These are phyloP conservation scores for Choloepus didactylus DNA, from an alignment of 2,797 vertebrate genomes.

Conservation along the genomic window DNA sequence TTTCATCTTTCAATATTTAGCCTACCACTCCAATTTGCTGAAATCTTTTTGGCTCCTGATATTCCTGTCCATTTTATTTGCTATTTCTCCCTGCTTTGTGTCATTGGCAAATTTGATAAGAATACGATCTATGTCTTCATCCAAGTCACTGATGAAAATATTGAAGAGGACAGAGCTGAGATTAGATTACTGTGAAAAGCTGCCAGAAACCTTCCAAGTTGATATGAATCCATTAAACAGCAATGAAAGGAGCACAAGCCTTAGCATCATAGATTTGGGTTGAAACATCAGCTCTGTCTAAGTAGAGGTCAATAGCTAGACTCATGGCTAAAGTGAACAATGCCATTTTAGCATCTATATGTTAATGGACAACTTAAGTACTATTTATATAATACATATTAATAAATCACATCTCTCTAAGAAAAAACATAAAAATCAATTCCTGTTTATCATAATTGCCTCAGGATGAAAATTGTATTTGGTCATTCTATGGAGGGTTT, in stretches of 20 bases:
- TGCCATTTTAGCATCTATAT: background rate
- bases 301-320: conserved; percentile 2
- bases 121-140: conserved; percentile 65
- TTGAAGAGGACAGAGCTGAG: conserved; percentile 60
- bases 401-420: background rate
- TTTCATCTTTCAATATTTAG: conserved; percentile 45
- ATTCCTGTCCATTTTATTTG: conserved; percentile 38
- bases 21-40: conserved; percentile 32
- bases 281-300: conserved; percentile 20
- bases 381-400: background rate
- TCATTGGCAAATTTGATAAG: conserved; percentile 74
- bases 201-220: conserved; percentile 65
- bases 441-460: background rate
- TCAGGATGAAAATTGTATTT: background rate
- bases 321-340: background rate
- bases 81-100: conserved; percentile 62
- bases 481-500: background rate
- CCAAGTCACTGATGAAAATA: conserved; percentile 73
- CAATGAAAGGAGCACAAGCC: background rate
- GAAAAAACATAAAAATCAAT: conserved; percentile 22
- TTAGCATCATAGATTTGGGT: conserved; percentile 12
- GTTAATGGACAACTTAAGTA: conserved; percentile 9
- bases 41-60: conserved; percentile 57
- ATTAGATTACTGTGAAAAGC: conserved; percentile 69
- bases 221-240: conserved; percentile 57